phyloP scores from a whole-genome alignment of 2,113 vertebrate species.

The Tylochromis polylepis region DNA sequence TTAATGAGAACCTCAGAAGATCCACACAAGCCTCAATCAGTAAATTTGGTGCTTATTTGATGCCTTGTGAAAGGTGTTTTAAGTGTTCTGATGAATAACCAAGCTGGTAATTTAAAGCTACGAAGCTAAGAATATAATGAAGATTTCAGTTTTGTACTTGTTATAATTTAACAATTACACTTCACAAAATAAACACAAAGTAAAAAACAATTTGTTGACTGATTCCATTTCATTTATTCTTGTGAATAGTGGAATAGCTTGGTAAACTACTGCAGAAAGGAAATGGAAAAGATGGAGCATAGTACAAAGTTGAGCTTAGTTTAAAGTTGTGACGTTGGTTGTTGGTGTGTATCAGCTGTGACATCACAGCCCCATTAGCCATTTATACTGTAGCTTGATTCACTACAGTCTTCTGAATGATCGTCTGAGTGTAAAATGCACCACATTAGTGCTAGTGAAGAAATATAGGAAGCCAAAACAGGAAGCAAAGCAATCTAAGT shows the following conservation, averaged over 20 bases:
- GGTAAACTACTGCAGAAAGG: background rate
- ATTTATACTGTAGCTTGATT: background rate
- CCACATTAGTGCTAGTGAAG: background rate
- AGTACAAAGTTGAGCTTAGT: background rate
- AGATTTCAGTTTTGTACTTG: background rate
- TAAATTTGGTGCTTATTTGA: background rate
- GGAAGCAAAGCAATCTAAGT: background rate
- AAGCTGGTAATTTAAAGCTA: background rate
- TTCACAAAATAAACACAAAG: background rate
- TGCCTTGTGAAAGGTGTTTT: background rate
- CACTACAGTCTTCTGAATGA: background rate
- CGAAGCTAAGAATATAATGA: accelerated
- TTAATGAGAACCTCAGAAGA: background rate
- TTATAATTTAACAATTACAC: background rate
- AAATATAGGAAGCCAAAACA: no score
- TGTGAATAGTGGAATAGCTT: background rate
- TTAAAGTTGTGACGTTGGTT: background rate
- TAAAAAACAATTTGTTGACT: background rate
- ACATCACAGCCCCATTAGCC: background rate
- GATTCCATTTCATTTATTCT: background rate
- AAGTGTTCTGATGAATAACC: background rate
- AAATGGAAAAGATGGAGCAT: background rate
- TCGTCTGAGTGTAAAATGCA: background rate
- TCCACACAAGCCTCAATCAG: background rate
- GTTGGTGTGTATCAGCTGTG: background rate